These are phyloP conservation scores for Oenanthe melanoleuca DNA, from an alignment of 2,113 vertebrate genomes.

Conservation along the genomic window DNA sequence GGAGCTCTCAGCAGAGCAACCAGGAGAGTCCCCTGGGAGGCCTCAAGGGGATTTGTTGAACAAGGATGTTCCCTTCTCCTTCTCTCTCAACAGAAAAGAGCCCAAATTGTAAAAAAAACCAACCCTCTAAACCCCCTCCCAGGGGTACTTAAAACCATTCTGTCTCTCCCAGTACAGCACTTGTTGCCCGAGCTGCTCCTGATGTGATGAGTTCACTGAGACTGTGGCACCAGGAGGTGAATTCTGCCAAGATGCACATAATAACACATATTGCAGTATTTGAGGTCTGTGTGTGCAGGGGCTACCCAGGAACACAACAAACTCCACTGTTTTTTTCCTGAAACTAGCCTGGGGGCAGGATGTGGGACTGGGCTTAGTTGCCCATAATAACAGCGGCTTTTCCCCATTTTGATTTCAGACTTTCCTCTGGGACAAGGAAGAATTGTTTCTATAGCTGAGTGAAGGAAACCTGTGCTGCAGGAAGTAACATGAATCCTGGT, in stretches of 20 bases:
- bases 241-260: background rate
- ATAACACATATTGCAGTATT: fast-evolving
- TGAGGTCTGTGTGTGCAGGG: background rate
- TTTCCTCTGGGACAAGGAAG: background rate
- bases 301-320: background rate
- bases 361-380: background rate
- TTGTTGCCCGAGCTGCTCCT: background rate
- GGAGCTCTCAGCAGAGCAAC: background rate
- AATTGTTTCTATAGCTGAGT: background rate
- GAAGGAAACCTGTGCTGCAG: background rate
- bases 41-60: background rate
- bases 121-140: background rate
- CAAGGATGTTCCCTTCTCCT: background rate
- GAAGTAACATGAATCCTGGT: background rate
- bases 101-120: background rate
- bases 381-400: background rate
- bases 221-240: background rate
- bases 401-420: background rate
- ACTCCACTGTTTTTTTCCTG: background rate
- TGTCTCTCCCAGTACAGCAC: background rate
- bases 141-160: background rate
- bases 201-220: background rate
- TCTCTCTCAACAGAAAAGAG: background rate
- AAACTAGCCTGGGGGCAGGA: background rate
- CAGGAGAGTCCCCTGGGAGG: background rate